Percentiles rank a stretch among this genome's conserved stretches.
Evolutionary conservation across 23 tunicate species (phyloP).

Genomic region (Styela clava): DNA sequence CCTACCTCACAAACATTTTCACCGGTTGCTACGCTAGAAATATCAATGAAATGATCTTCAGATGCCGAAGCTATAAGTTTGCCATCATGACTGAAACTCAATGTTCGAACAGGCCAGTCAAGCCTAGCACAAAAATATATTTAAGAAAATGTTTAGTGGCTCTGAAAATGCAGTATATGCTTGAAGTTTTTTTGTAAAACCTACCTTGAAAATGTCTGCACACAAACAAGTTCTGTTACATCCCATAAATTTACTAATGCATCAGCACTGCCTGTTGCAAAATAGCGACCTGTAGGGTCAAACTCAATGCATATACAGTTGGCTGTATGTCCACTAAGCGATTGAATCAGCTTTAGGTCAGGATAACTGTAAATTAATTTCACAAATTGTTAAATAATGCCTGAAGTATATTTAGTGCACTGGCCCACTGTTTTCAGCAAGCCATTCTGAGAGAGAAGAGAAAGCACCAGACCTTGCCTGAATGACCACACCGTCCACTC

Average conservation of each 20-base stretch:
- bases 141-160: no score
- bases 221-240: conserved; percentile 60
- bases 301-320: conserved; percentile 97
- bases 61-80: conserved; percentile 88
- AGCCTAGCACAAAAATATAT: conserved; percentile 45
- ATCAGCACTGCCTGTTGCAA: conserved; percentile 99
- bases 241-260: conserved; percentile 96
- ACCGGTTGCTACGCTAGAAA: conserved; percentile 76
- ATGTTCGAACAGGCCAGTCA: conserved; percentile 96
- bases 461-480: no score
- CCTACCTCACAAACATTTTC: conserved; percentile 84
- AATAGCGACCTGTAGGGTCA: conserved; percentile 83
- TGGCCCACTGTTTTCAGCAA: no score
- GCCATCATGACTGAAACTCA: conserved; percentile 86
- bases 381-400: not conserved
- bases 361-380: conserved; percentile 61
- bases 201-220: conserved; percentile 86
- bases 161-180: not conserved
- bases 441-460: no score
- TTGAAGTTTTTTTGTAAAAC: not conserved
- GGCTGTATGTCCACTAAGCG: conserved; percentile 93
- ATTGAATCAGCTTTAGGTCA: conserved; percentile 68
- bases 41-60: conserved; percentile 94
- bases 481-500: no score
- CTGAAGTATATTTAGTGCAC: no score